Evolutionary conservation across 2,888 invertebrate species (phyloP), one percentile per base, ranked within the genome.

Genomic region (Drosophila anomelani): DNA sequence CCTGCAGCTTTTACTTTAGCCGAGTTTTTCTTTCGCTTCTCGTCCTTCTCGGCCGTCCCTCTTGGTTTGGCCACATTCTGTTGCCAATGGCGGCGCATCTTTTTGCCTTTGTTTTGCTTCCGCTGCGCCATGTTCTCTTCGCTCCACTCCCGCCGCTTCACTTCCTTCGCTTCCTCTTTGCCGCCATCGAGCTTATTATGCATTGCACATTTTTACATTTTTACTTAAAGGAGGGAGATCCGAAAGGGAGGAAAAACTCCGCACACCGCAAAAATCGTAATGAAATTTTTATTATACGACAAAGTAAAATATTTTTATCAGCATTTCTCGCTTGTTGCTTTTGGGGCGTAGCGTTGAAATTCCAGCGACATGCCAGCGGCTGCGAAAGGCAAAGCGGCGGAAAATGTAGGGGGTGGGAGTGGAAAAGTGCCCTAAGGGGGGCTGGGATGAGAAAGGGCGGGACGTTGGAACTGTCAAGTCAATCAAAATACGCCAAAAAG

Each of bases 241-340:
- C n/a, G 36, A 34, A 44, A 29, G 29, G 54, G 41, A 29, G 34
- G n/a, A 55, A 72, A 71, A 57, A 67, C 53, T 53, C 57, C 63
- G 70, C 73, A 72, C 80, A 86, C 88, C 81, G 85, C 87, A 86
- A 88, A 88, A 86, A 80, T 88, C 80, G 87, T 88, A 88, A 86
- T 86, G 88, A 86, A 85, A 86, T 86, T 86, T 86, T 86, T 86
- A 86, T 86, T 86, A 79, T 88, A 84, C 88, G 81, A 84, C 81
- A 86, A 88, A 84, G 85, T 84, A 84, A 84, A 88, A 81, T 88
- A 86, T 86, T 86, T 86, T 85, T 86, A 85, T 88, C 84, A 88
- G 87, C 84, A 78, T 81, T 88, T 83, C 80, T 64, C 88, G 86
- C 86, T 85, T 85, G 88, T 88, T 88, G 86, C 84, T 81, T 76